Evolutionary conservation across 2,888 invertebrate species (phyloP).

Genomic region (Embidobia sp.): DNA sequence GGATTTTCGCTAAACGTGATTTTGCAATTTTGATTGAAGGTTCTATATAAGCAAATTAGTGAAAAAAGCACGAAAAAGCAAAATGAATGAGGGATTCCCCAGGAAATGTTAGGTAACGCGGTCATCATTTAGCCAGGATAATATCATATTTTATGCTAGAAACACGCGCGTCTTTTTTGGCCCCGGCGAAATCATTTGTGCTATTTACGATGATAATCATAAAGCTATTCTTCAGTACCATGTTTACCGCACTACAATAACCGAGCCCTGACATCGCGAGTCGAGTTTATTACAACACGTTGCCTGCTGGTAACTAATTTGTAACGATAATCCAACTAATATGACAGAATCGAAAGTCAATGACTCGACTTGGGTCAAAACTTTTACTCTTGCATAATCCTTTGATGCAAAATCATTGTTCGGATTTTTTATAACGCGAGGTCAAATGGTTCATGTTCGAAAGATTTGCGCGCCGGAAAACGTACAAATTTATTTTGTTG

Average conservation of each 20-base stretch:
- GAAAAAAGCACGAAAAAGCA: too few species aligned
- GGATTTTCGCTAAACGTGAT: too few species aligned
- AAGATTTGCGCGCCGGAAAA: too few species aligned
- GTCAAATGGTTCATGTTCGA: background rate
- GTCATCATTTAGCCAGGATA: constrained; percentile 12
- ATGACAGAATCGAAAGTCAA: constrained; percentile 50
- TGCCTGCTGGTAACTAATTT: constrained; percentile 45
- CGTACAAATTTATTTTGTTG: too few species aligned
- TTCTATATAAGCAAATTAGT: too few species aligned
- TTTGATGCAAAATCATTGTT: constrained; percentile 14
- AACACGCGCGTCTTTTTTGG: constrained; percentile 28
- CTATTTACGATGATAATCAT: constrained; percentile 55
- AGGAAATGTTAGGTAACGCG: constrained; percentile 24
- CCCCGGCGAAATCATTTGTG: constrained; percentile 42
- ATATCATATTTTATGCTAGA: constrained; percentile 47
- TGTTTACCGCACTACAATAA: constrained; percentile 41
- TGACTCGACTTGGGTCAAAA: constrained; percentile 26
- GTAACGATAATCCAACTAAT: constrained; percentile 55
- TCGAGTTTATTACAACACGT: constrained; percentile 45
- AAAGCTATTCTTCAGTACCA: constrained; percentile 39
- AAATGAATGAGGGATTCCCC: background rate
- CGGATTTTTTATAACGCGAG: background rate
- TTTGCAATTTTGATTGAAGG: too few species aligned
- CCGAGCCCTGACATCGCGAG: constrained; percentile 27
- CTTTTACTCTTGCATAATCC: constrained; percentile 49